A percentile compares a stretch with the other conserved stretches of the same genome.
These are phyloP conservation scores for Eudyptes chrysolophus DNA, from an alignment of 2,113 vertebrate species.

Conservation along the genomic window DNA sequence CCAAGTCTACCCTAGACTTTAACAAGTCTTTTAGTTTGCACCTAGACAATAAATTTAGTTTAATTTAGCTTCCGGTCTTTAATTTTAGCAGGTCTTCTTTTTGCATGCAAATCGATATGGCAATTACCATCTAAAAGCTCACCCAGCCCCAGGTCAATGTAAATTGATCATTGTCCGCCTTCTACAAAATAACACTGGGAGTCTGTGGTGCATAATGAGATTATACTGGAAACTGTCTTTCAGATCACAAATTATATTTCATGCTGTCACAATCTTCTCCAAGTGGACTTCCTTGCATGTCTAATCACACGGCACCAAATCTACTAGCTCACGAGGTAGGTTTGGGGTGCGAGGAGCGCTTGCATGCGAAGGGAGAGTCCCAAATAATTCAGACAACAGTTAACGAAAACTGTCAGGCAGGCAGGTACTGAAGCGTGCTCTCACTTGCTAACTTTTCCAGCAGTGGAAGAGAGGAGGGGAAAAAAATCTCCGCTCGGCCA, in stretches of 20 bases:
- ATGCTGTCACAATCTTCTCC: slow-evolving; percentile 78
- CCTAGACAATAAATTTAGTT: slow-evolving; percentile 84
- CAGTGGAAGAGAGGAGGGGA: background rate
- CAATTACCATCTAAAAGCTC: slow-evolving; percentile 89
- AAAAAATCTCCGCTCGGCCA: background rate
- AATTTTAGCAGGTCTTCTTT: slow-evolving; percentile 83
- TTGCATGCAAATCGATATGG: slow-evolving; percentile 89
- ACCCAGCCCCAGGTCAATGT: slow-evolving; percentile 86
- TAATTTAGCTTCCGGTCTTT: slow-evolving; percentile 85
- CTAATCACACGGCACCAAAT: slow-evolving; percentile 38
- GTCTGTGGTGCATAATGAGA: slow-evolving; percentile 87
- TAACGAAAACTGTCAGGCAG: background rate
- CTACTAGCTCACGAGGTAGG: background rate
- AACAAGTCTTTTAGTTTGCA: slow-evolving; percentile 72
- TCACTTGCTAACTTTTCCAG: background rate
- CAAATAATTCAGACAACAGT: background rate
- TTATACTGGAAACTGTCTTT: slow-evolving; percentile 86
- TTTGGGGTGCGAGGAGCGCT: background rate
- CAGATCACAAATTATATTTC: slow-evolving; percentile 86
- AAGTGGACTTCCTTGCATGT: slow-evolving; percentile 68
- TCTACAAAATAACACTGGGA: slow-evolving; percentile 85
- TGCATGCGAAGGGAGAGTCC: background rate
- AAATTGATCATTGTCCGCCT: slow-evolving; percentile 89
- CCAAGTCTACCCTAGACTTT: slow-evolving; percentile 41
- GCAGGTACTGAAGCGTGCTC: background rate